Percentiles rank a stretch among this genome's conserved stretches.
These are phyloP conservation scores for Phalloptychus januarius DNA, from an alignment of 2,797 vertebrate species.

Conservation along the genomic window DNA sequence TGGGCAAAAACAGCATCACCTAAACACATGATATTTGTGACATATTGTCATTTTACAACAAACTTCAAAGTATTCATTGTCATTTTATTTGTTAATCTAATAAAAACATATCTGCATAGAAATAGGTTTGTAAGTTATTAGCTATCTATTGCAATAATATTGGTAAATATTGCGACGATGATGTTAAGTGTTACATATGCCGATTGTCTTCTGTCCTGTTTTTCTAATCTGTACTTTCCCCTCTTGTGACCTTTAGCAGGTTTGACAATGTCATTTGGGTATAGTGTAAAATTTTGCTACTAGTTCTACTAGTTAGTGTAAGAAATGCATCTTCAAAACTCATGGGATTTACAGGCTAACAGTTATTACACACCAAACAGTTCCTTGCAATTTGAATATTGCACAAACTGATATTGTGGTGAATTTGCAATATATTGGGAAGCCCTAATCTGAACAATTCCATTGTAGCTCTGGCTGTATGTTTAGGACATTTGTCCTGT, in stretches of 20 bases:
- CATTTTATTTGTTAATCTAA: background rate
- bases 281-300: background rate
- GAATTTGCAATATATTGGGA: background rate
- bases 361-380: background rate
- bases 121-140: too few species aligned
- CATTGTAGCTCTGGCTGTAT: background rate
- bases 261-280: background rate
- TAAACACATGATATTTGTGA: background rate
- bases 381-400: background rate
- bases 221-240: background rate
- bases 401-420: background rate
- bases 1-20: conserved; percentile 37
- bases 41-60: background rate
- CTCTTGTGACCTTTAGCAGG: background rate
- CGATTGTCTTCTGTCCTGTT: background rate
- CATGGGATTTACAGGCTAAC: background rate
- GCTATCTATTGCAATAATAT: background rate
- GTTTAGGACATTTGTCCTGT: background rate
- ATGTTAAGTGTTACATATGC: background rate
- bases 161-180: background rate
- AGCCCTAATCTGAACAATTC: background rate
- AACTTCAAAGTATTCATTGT: background rate
- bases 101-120: background rate
- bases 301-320: background rate
- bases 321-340: background rate